Base-by-base conservation (phyloP, 2,797 vertebrate genomes). In the Lindbergichthys nudifrons region DNA sequence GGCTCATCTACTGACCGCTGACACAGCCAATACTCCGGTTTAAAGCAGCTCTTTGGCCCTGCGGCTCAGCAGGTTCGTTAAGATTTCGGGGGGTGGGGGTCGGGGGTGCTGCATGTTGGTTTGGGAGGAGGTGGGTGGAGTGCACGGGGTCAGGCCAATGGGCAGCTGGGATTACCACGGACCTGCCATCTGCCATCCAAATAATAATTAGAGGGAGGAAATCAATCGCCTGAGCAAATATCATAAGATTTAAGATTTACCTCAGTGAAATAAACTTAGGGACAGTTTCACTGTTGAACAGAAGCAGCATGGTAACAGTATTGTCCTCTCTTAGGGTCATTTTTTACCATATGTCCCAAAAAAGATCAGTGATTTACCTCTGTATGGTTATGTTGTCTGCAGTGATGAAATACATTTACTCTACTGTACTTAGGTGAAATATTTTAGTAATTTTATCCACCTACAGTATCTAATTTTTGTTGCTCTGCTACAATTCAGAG, bases 101-200 rank as follows among this genome's bases (percentile, higher is more conserved):
- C 12, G 26, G 47, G 43, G 65, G 45, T 14, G 69, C 56, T 42
- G 56, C 45, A 14, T 70, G 84, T 67, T 73, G 56, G 59, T 77
- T 66, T 19, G 54, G 79, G 72, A 77, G 74, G 78, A 73, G 18
- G 83, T 83, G 82, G 60, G 4, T 87, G 87, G 84, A 90, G 91
- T 88, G 82, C 89, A 89, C 84, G 67, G 85, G 86, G 83, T 90
- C 87, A 88, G 43, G 58, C 76, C 61, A 81, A 53, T 82, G 82
- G 82, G 87, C 87, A 85, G 80, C 90, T 88, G 92, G 92, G 96
- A 96, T 97, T 96, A 96, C 69, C 89, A 30, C 39, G 84, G 46
- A 75, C 85, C 90, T 75, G 59, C 96, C 96, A 96, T 96, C 96
- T 96, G 96, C 90, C 89, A 85, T 69, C 82, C 63, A 82, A 52